Percentiles rank a stretch among this genome's conserved stretches.
These are phyloP conservation scores for Taphrorychus bicolor DNA, from an alignment of 2,888 invertebrate genomes.

Conservation along the genomic window DNA sequence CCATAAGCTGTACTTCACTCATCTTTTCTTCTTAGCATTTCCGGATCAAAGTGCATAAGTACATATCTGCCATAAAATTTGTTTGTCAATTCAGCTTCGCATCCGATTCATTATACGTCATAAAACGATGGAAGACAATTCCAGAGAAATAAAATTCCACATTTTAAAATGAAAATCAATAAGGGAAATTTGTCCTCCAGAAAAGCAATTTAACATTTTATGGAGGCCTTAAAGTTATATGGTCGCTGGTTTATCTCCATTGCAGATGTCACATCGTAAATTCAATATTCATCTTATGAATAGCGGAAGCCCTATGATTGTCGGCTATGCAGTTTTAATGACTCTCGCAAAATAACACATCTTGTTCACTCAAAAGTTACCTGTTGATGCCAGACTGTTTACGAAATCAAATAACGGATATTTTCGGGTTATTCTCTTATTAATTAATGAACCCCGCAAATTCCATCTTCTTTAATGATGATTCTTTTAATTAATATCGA, in stretches of 20 bases:
- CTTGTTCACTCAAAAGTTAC: no score
- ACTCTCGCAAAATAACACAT: not conserved
- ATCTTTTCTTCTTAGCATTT: no score
- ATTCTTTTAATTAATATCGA: conserved; percentile 26
- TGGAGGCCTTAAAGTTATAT: conserved; percentile 37
- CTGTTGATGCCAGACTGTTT: no score
- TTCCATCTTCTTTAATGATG: conserved; percentile 14
- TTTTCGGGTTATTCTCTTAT: conserved; percentile 4
- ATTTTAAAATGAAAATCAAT: conserved; percentile 32
- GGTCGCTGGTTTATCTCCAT: conserved; percentile 30
- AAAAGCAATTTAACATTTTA: conserved; percentile 32
- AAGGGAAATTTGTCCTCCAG: conserved; percentile 32
- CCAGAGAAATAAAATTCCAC: conserved; percentile 5
- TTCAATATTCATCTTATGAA: conserved; percentile 35
- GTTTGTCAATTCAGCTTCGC: no score
- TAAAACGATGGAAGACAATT: not conserved
- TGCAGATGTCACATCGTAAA: conserved; percentile 40
- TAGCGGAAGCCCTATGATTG: conserved; percentile 29
- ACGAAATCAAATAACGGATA: no score
- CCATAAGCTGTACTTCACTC: no score
- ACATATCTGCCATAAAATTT: no score
- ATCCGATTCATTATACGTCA: no score
- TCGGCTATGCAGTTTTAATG: conserved; percentile 9
- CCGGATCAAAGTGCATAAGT: no score
- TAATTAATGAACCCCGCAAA: conserved; percentile 18